Conservation (phyloP, 2,797 vertebrate species). For the Thunnus albacares region DNA sequence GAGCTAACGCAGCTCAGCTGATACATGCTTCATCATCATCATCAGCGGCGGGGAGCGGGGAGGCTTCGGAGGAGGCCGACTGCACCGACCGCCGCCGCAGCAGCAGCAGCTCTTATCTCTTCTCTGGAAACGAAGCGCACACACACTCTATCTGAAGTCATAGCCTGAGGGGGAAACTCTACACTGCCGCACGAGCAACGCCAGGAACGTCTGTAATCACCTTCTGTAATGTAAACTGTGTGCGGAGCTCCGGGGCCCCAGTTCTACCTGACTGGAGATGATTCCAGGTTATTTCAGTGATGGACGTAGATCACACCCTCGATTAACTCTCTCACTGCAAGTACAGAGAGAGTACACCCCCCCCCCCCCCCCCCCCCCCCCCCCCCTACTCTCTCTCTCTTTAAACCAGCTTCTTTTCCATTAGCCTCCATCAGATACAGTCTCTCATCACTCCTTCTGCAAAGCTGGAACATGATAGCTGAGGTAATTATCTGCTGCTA, state of each 20-base stretch:
- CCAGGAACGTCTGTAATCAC: slow-evolving; percentile 13
- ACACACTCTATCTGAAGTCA: background rate
- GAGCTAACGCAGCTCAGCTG: slow-evolving; percentile 43
- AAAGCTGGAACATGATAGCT: too few relatives aligned
- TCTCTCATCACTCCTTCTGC: too few relatives aligned
- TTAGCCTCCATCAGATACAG: too few relatives aligned
- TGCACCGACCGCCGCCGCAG: background rate
- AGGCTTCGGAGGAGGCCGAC: too few relatives aligned
- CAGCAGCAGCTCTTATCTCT: slow-evolving; percentile 34
- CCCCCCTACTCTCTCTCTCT: too few relatives aligned
- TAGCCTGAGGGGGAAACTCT: slow-evolving; percentile 14
- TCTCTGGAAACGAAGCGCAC: slow-evolving; percentile 9
- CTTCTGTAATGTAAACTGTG: slow-evolving; percentile 27
- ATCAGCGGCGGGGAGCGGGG: too few relatives aligned
- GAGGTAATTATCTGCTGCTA: too few relatives aligned
- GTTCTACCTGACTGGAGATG: slow-evolving; percentile 1
- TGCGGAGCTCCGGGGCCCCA: background rate
- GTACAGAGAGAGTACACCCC: too few relatives aligned
- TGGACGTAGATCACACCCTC: background rate
- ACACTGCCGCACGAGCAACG: background rate
- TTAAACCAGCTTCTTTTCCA: too few relatives aligned
- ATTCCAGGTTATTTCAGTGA: background rate
- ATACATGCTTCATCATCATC: slow-evolving; percentile 42
- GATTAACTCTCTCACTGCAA: background rate
- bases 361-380: too few relatives aligned